These are phyloP conservation scores for Ennomos fuscantarius DNA, from an alignment of 2,888 invertebrate genomes.

Conservation along the genomic window DNA sequence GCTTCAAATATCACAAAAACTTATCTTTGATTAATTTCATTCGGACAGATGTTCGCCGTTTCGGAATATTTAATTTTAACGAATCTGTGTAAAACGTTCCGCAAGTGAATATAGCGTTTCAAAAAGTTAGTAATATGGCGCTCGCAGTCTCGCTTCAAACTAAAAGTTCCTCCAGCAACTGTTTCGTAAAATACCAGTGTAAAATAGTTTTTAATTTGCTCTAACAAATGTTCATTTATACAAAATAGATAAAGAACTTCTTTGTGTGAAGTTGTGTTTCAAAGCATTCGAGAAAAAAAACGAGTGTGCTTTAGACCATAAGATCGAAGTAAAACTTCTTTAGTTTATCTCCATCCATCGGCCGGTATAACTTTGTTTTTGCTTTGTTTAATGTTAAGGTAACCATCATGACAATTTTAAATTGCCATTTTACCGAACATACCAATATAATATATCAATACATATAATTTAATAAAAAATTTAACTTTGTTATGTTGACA, in stretches of 20 bases:
- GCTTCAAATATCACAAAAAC: background rate
- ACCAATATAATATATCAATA: no score
- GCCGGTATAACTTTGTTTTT: no score
- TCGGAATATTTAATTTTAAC: constrained; percentile 12
- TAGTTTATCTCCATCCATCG: no score
- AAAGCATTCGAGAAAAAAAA: background rate
- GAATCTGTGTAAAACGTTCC: constrained; percentile 12
- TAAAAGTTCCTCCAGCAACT: constrained; percentile 12
- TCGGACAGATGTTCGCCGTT: constrained; percentile 10
- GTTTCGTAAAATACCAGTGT: constrained; percentile 9
- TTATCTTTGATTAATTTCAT: constrained; percentile 9
- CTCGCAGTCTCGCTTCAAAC: constrained; percentile 9
- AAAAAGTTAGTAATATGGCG: constrained; percentile 19
- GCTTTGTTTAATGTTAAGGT: no score
- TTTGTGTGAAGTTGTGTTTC: no score
- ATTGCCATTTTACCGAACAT: no score
- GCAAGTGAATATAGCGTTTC: constrained; percentile 19
- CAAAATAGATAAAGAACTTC: no score
- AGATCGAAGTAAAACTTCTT: no score
- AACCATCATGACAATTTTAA: no score
- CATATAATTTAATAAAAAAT: no score
- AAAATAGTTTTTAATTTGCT: background rate
- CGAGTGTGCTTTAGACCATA: background rate
- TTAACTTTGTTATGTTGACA: no score
- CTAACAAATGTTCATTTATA: no score